phyloP scores from a whole-genome alignment of 2,888 invertebrate species.

The Euclidia mi region DNA sequence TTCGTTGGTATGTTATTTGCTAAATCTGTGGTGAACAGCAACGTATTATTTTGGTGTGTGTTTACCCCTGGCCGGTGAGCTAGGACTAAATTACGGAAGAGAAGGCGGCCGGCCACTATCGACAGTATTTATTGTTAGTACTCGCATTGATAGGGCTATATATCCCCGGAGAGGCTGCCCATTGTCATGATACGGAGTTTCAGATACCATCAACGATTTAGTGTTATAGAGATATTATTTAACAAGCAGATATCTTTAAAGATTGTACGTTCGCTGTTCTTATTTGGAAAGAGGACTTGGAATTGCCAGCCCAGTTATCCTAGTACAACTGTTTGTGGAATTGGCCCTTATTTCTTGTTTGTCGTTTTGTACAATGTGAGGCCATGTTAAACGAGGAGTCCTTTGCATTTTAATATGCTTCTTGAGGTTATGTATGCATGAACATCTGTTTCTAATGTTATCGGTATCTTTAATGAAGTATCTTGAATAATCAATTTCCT shows the following conservation, averaged over 20 bases:
- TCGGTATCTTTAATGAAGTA: too few species aligned
- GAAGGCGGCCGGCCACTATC: constrained; percentile 55
- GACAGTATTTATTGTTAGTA: constrained; percentile 61
- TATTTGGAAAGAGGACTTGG: not conserved
- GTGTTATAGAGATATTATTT: constrained; percentile 24
- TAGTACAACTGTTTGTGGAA: too few species aligned
- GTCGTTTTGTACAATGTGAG: too few species aligned
- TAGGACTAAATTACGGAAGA: constrained; percentile 59
- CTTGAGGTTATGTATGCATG: too few species aligned
- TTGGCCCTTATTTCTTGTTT: too few species aligned
- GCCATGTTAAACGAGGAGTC: too few species aligned
- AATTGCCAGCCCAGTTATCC: too few species aligned
- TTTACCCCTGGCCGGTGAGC: constrained; percentile 28
- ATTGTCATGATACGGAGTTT: constrained; percentile 25
- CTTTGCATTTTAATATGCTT: too few species aligned
- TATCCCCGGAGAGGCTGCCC: constrained; percentile 42
- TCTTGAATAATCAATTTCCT: too few species aligned
- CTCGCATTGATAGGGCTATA: constrained; percentile 52
- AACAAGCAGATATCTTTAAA: constrained; percentile 1
- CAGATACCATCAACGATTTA: constrained; percentile 36
- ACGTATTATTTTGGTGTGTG: constrained; percentile 38
- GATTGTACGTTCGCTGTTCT: not conserved
- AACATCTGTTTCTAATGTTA: too few species aligned
- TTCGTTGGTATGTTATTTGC: not conserved
- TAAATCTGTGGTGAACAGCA: constrained; percentile 16